A percentile compares a stretch with the other conserved stretches of the same genome.
Conservation (phyloP, 1,140 invertebrate species). For the Spodoptera litura region DNA sequence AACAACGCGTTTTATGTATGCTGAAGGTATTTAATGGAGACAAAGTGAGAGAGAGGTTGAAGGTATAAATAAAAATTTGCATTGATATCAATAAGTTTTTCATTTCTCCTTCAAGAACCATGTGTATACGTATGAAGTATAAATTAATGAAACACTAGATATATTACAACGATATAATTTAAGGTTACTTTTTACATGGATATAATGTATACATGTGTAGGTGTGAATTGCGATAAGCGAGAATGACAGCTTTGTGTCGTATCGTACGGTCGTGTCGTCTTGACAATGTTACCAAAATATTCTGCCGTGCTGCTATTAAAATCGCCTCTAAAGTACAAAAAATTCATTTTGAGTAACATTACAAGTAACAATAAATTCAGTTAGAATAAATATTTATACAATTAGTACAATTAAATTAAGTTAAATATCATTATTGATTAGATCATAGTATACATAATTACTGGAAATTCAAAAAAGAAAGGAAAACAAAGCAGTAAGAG, state of each 20-base stretch:
- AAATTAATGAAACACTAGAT: slow-evolving; percentile 59
- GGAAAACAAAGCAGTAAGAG: too few relatives aligned
- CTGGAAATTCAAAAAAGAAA: too few relatives aligned
- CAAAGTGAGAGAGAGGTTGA: slow-evolving; percentile 69
- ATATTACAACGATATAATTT: slow-evolving; percentile 72
- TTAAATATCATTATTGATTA: too few relatives aligned
- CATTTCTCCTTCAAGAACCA: slow-evolving; percentile 58
- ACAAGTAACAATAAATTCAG: too few relatives aligned
- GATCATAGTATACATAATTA: too few relatives aligned
- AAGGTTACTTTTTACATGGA: slow-evolving; percentile 68
- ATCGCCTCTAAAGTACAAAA: too few relatives aligned
- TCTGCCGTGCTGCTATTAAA: neutral
- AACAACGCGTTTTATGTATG: slow-evolving; percentile 62
- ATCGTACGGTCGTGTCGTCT: neutral
- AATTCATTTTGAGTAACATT: too few relatives aligned
- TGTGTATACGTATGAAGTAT: slow-evolving; percentile 52
- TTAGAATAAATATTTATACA: too few relatives aligned
- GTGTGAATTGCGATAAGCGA: slow-evolving; percentile 37
- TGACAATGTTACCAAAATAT: slow-evolving; percentile 17
- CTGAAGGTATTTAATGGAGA: slow-evolving; percentile 79
- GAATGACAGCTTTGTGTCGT: neutral
- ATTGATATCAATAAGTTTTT: slow-evolving; percentile 76
- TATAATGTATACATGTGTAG: slow-evolving; percentile 40
- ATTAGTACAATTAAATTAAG: too few relatives aligned
- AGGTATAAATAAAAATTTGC: slow-evolving; percentile 85